Percentiles rank a stretch among this genome's conserved stretches.
phyloP scores from a whole-genome alignment of 2,113 vertebrate species.

The Tricholaema leucomelas region DNA sequence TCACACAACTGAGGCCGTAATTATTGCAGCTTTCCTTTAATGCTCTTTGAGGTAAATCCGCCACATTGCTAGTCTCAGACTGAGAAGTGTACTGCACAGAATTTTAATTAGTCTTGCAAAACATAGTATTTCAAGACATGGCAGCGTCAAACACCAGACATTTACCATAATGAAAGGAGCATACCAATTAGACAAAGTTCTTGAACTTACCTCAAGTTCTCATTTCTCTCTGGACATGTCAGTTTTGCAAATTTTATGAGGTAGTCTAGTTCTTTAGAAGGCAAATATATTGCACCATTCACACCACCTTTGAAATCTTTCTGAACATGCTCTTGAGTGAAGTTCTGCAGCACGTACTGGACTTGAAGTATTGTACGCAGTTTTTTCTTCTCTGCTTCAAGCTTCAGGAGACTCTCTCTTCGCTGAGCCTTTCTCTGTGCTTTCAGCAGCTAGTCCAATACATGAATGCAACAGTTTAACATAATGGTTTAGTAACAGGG shows the following conservation, averaged over 20 bases:
- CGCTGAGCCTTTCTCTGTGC: slow-evolving; percentile 86
- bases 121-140: neutral
- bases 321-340: slow-evolving; percentile 85
- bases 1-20: neutral
- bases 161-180: neutral
- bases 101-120: neutral
- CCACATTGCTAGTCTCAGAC: neutral
- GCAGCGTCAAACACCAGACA: neutral
- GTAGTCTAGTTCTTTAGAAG: slow-evolving; percentile 83
- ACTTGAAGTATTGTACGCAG: slow-evolving; percentile 86
- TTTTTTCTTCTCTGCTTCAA: slow-evolving; percentile 85
- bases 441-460: slow-evolving; percentile 83
- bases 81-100: neutral
- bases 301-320: slow-evolving; percentile 83
- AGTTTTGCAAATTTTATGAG: slow-evolving; percentile 86
- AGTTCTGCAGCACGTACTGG: slow-evolving; percentile 87
- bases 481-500: neutral
- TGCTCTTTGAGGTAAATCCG: neutral
- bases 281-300: slow-evolving; percentile 82
- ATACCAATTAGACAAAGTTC: neutral
- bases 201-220: slow-evolving; percentile 80
- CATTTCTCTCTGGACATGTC: slow-evolving; percentile 82
- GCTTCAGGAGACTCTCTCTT: slow-evolving; percentile 80
- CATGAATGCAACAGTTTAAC: neutral
- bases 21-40: neutral